A percentile compares a stretch with the other conserved stretches of the same genome.
phyloP scores from a whole-genome alignment of 2,797 vertebrate species.

The Apodemus agrarius region DNA sequence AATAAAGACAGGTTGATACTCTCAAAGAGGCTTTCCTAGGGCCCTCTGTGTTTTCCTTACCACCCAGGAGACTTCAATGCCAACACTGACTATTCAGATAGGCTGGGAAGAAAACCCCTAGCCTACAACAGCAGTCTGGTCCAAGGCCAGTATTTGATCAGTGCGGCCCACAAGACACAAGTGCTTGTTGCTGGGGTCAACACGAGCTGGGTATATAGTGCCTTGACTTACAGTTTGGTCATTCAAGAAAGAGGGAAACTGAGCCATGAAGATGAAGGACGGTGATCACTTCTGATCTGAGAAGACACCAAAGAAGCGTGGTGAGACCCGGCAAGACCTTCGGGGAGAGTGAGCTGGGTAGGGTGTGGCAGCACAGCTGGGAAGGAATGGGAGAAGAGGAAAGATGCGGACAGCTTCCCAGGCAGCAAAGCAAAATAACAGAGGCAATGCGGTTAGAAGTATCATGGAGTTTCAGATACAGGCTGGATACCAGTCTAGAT shows the following conservation, averaged over 20 bases:
- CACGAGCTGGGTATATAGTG: background rate
- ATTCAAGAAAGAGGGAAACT: background rate
- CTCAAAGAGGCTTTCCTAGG: background rate
- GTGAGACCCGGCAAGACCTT: fast-evolving
- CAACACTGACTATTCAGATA: background rate
- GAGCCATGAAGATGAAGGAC: background rate
- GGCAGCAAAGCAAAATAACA: background rate
- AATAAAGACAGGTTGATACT: background rate
- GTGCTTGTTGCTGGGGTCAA: background rate
- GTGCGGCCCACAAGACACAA: background rate
- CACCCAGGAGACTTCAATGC: background rate
- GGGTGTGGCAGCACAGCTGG: background rate
- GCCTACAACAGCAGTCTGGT: background rate
- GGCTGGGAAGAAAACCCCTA: background rate
- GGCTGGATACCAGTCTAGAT: background rate
- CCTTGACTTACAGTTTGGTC: background rate
- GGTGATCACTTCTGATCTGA: background rate
- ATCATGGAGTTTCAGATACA: background rate
- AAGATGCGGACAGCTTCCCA: background rate
- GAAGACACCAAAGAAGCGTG: background rate
- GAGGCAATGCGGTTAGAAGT: fast-evolving
- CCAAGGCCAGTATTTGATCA: background rate
- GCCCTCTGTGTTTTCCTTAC: background rate
- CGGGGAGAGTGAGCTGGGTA: background rate
- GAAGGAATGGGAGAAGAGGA: background rate